Percentiles rank a stretch among this genome's conserved stretches.
phyloP scores from a whole-genome alignment of 2,888 invertebrate species.

The Salpingus planirostris region DNA sequence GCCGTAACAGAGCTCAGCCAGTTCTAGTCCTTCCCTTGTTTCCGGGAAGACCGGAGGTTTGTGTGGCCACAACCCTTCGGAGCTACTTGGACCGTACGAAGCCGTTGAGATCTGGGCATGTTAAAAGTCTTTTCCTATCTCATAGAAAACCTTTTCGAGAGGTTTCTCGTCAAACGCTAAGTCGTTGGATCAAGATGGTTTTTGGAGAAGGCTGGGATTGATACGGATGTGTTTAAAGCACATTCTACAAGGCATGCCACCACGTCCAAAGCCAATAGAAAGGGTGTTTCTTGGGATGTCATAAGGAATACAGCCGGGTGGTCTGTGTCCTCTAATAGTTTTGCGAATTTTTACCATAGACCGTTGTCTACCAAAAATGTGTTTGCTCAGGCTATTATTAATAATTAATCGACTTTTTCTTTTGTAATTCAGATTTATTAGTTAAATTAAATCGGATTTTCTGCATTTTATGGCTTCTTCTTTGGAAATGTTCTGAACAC shows the following conservation, averaged over 20 bases:
- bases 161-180: not conserved
- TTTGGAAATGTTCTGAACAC: no score
- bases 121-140: not conserved
- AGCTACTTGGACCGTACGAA: not conserved
- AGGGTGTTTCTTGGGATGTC: constrained; percentile 12
- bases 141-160: not conserved
- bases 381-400: not conserved
- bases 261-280: constrained; percentile 18
- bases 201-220: constrained; percentile 11
- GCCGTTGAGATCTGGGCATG: not conserved
- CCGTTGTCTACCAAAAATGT: not conserved
- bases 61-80: not conserved
- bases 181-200: not conserved
- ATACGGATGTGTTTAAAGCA: constrained; percentile 13
- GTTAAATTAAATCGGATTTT: not conserved
- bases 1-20: not conserved
- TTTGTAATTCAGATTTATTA: not conserved
- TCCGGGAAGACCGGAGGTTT: not conserved
- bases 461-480: no score
- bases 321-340: constrained; percentile 13
- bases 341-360: constrained; percentile 13
- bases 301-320: constrained; percentile 19
- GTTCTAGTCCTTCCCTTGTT: not conserved
- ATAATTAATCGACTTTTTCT: not conserved
- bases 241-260: constrained; percentile 20